These are phyloP conservation scores for Smutsia gigantea DNA, from an alignment of 2,797 vertebrate species.

Conservation along the genomic window DNA sequence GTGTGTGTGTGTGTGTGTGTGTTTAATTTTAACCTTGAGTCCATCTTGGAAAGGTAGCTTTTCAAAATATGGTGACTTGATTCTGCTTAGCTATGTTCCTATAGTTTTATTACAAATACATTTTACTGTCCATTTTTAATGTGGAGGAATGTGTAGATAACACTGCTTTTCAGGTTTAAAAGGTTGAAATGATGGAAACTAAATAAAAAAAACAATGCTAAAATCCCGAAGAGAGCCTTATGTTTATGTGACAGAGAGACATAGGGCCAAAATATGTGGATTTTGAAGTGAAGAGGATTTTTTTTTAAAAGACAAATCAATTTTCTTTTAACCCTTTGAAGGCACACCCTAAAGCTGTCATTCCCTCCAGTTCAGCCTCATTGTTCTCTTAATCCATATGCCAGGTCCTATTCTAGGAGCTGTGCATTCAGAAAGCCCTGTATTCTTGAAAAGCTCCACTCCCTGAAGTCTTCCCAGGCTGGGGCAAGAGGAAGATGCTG, in stretches of 20 bases:
- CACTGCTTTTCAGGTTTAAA: not conserved
- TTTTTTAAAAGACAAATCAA: not conserved
- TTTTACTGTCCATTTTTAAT: not conserved
- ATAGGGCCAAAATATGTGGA: not conserved
- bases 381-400: not conserved
- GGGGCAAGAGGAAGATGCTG: not conserved
- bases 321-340: not conserved
- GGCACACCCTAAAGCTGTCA: not conserved
- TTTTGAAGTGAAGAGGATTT: not conserved
- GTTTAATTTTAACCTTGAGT: not conserved
- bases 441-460: not conserved
- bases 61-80: not conserved
- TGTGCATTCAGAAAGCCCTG: not conserved
- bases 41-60: not conserved
- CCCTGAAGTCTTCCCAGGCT: rapidly evolving
- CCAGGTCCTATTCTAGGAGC: not conserved
- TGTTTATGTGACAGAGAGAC: not conserved
- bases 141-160: not conserved
- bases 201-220: not conserved
- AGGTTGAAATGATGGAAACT: not conserved
- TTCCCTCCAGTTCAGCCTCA: not conserved
- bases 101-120: not conserved
- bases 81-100: not conserved
- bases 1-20: too few species aligned
- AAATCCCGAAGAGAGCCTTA: too few species aligned